Evolutionary conservation across 92 coral and sea anemone genomes (phyloP).

Genomic region (Umimayanthus chanpuru): DNA sequence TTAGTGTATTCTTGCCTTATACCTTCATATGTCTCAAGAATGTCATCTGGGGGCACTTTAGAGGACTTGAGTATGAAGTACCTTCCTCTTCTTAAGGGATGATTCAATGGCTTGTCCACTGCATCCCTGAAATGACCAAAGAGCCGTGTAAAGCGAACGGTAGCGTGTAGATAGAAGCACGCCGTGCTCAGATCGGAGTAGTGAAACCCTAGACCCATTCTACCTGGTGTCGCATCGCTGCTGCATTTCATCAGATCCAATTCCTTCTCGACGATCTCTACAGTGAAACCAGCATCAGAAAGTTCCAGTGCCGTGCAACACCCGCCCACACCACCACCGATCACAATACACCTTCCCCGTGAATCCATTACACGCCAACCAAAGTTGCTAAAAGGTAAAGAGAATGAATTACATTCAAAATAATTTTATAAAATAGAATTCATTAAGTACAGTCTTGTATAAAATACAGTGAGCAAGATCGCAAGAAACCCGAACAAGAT

Average conservation of each 20-base stretch:
- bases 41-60: slow-evolving; percentile 29
- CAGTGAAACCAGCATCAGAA: slow-evolving; percentile 56
- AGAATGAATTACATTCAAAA: too few species aligned
- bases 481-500: too few species aligned
- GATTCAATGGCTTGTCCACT: slow-evolving; percentile 34
- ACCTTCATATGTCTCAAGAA: slow-evolving; percentile 58
- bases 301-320: slow-evolving; percentile 70
- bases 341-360: slow-evolving; percentile 28
- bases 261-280: slow-evolving; percentile 61
- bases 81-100: slow-evolving; percentile 69
- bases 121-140: slow-evolving; percentile 65
- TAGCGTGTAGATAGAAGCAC: slow-evolving; percentile 52
- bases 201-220: slow-evolving; percentile 77
- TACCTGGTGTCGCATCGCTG: slow-evolving; percentile 66
- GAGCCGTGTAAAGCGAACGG: slow-evolving; percentile 52
- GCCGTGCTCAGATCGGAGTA: slow-evolving; percentile 69
- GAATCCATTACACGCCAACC: too few species aligned
- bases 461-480: too few species aligned
- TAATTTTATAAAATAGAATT: too few species aligned
- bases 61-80: slow-evolving; percentile 68
- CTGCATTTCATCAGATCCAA: slow-evolving; percentile 56
- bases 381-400: too few species aligned
- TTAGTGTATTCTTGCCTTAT: slow-evolving; percentile 64
- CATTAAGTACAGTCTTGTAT: too few species aligned
- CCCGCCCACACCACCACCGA: slow-evolving; percentile 80